Conservation (phyloP, 2,113 vertebrate species). For the Picathartes gymnocephalus region DNA sequence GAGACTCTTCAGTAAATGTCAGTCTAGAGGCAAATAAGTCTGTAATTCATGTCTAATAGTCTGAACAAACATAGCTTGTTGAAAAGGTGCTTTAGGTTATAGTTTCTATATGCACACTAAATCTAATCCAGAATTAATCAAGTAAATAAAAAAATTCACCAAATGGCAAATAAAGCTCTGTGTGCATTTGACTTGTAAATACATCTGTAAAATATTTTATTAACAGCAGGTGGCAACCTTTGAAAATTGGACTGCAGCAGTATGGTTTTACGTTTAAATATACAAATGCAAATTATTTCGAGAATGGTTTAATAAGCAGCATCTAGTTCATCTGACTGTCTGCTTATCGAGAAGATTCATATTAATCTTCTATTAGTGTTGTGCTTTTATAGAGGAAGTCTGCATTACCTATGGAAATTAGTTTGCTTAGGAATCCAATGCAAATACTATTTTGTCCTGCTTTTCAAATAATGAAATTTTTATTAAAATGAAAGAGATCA, state of each 20-base stretch:
- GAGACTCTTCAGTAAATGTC: neutral
- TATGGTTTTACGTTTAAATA: neutral
- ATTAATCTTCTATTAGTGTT: neutral
- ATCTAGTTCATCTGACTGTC: neutral
- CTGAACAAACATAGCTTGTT: neutral
- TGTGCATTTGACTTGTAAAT: conserved; percentile 37
- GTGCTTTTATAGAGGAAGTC: neutral
- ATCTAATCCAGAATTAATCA: neutral
- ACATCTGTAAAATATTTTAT: conserved; percentile 71
- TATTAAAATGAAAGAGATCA: neutral
- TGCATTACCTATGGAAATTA: neutral
- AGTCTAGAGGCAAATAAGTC: neutral
- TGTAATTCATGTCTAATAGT: neutral
- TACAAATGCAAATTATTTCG: conserved; percentile 9
- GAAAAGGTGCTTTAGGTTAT: neutral
- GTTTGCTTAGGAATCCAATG: neutral
- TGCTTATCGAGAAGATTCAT: neutral
- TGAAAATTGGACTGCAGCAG: conserved; percentile 62
- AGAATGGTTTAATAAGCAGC: neutral
- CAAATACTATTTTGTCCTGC: neutral
- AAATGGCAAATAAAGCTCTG: neutral
- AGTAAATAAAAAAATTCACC: conserved; percentile 9
- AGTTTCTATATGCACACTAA: neutral
- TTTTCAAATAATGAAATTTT: neutral
- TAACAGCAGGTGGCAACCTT: conserved; percentile 83